phyloP scores from a whole-genome alignment of 2,113 vertebrate genomes.

The Lepus europaeus region DNA sequence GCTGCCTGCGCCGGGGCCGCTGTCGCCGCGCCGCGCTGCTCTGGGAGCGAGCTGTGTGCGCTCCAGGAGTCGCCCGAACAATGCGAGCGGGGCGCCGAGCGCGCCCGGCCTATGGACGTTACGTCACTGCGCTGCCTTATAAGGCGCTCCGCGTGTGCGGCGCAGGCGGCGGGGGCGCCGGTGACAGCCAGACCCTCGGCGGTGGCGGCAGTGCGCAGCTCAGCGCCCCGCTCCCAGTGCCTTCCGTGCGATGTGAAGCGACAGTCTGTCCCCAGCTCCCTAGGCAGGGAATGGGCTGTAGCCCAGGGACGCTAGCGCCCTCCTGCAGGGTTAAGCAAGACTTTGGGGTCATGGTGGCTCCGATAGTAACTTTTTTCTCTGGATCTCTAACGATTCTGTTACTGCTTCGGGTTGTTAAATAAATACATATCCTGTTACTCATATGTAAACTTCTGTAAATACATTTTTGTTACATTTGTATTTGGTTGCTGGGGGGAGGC shows the following conservation, averaged over 20 bases:
- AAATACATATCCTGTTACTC: conserved; percentile 16
- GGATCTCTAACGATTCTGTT: not conserved
- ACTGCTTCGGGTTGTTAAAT: not conserved
- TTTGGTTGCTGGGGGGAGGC: not conserved
- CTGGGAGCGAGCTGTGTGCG: conserved; percentile 88
- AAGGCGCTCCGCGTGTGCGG: conserved; percentile 92
- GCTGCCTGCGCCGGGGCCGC: conserved; percentile 63
- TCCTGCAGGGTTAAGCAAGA: conserved; percentile 80
- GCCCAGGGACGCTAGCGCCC: conserved; percentile 84
- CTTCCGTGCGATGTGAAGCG: conserved; percentile 84
- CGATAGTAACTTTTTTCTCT: conserved; percentile 19
- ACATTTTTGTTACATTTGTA: conserved; percentile 34
- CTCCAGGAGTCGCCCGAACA: conserved; percentile 95
- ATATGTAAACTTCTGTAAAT: conserved; percentile 51
- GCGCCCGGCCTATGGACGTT: conserved; percentile 94
- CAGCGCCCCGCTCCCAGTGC: conserved; percentile 76
- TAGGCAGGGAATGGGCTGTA: conserved; percentile 82
- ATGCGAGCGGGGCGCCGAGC: conserved; percentile 92
- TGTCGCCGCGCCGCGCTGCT: not conserved
- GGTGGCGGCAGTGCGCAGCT: conserved; percentile 64
- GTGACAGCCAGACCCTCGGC: conserved; percentile 79
- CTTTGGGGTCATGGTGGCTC: conserved; percentile 68
- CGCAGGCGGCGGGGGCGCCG: conserved; percentile 83
- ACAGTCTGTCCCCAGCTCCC: conserved; percentile 78
- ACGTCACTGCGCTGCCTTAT: conserved; percentile 98